Evolutionary conservation across 1,140 invertebrate species (phyloP).

Genomic region (Apis cerana): DNA sequence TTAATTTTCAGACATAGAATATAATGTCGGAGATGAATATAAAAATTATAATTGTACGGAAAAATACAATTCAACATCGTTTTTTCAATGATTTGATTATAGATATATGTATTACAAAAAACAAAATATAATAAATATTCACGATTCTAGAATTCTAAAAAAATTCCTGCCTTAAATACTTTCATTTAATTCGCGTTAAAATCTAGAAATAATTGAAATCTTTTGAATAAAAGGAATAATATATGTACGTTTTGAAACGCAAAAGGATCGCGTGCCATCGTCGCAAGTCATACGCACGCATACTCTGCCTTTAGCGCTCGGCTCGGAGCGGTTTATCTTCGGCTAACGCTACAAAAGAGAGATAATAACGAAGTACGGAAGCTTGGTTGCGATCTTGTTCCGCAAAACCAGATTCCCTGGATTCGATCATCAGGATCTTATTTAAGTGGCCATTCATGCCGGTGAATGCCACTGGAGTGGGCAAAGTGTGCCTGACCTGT

Average conservation of each 20-base stretch:
- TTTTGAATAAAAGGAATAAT: not conserved
- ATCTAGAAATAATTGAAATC: not conserved
- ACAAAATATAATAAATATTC: too few species aligned
- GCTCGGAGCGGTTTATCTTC: constrained; percentile 7
- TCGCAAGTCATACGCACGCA: not conserved
- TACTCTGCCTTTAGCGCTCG: not conserved
- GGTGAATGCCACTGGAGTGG: constrained; percentile 11
- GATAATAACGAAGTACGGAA: constrained; percentile 1
- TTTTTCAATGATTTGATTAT: too few species aligned
- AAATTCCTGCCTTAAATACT: too few species aligned
- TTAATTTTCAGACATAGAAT: too few species aligned
- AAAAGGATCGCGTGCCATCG: too few species aligned
- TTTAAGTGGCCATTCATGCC: constrained; percentile 43
- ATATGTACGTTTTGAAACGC: too few species aligned
- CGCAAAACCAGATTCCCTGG: constrained; percentile 30
- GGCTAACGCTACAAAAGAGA: not conserved
- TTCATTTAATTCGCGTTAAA: not conserved
- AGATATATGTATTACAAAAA: too few species aligned
- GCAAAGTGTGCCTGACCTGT: constrained; percentile 56
- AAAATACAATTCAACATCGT: too few species aligned
- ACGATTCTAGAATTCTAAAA: too few species aligned
- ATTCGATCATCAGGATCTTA: constrained; percentile 42
- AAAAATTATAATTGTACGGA: too few species aligned
- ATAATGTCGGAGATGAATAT: too few species aligned
- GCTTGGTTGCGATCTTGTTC: too few species aligned